phyloP scores from a whole-genome alignment of 2,888 invertebrate species.

The Antitype chi region DNA sequence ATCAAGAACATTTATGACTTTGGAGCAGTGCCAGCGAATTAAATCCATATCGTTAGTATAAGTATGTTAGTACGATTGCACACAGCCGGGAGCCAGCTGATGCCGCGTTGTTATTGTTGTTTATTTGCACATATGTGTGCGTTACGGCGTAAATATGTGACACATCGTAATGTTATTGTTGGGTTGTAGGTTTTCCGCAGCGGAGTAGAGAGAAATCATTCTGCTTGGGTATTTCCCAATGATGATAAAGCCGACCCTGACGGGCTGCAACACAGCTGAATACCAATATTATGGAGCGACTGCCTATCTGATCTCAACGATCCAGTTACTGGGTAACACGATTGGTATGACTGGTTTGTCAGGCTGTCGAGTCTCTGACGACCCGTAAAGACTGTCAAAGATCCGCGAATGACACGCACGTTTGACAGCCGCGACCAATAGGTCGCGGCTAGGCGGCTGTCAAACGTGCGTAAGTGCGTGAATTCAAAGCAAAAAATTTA shows the following conservation, averaged over 20 bases:
- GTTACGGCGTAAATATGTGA: background rate
- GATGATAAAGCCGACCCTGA: too few species aligned
- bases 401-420: too few species aligned
- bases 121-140: background rate
- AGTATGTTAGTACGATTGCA: background rate
- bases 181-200: background rate
- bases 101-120: background rate
- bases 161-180: background rate
- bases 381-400: too few species aligned
- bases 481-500: too few species aligned
- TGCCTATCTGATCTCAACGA: background rate
- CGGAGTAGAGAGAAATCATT: background rate
- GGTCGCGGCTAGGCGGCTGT: too few species aligned
- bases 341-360: background rate
- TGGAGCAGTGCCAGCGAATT: constrained; percentile 39
- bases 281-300: background rate
- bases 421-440: too few species aligned
- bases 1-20: constrained; percentile 14
- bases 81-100: constrained; percentile 24
- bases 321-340: background rate
- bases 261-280: background rate
- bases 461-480: too few species aligned
- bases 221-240: background rate
- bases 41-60: constrained; percentile 24
- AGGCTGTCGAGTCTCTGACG: too few species aligned